These are phyloP conservation scores for Xylota segnis DNA, from an alignment of 2,888 invertebrate species.

Conservation along the genomic window DNA sequence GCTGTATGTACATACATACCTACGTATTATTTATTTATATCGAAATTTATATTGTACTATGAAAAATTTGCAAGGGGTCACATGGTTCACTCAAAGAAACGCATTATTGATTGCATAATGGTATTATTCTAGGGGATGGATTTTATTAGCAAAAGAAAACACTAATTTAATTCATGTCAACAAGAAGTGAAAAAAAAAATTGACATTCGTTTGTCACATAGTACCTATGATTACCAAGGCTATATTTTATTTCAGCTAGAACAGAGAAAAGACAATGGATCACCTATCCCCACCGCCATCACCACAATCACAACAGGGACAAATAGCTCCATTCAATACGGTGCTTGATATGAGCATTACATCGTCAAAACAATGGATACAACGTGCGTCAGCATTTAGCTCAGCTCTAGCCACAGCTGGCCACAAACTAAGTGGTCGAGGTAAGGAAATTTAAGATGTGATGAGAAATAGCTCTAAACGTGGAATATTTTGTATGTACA, in stretches of 20 bases:
- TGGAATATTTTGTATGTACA: constrained; percentile 25
- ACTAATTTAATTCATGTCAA: background rate
- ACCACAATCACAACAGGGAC: constrained; percentile 82
- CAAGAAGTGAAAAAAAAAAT: constrained; percentile 39
- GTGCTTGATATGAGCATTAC: constrained; percentile 80
- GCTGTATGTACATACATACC: too few species aligned
- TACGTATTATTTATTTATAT: background rate
- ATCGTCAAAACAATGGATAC: constrained; percentile 83
- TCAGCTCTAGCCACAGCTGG: constrained; percentile 83
- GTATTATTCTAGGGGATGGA: background rate
- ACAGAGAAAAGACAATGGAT: constrained; percentile 80
- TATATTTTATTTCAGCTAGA: constrained; percentile 46
- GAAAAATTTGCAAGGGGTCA: background rate
- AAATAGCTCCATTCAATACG: constrained; percentile 80
- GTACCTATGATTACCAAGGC: constrained; percentile 20
- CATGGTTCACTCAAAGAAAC: background rate
- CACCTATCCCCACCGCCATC: constrained; percentile 84
- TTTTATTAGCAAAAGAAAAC: background rate
- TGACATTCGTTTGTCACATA: constrained; percentile 5
- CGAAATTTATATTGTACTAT: constrained; percentile 23
- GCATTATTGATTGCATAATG: background rate
- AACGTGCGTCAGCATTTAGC: constrained; percentile 84
- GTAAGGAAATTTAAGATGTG: constrained; percentile 78
- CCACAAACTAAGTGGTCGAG: constrained; percentile 82
- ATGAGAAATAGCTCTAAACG: constrained; percentile 13